These are phyloP conservation scores for Pachyseris speciosa DNA, from an alignment of 64 coral and sea anemone genomes.

Conservation along the genomic window DNA sequence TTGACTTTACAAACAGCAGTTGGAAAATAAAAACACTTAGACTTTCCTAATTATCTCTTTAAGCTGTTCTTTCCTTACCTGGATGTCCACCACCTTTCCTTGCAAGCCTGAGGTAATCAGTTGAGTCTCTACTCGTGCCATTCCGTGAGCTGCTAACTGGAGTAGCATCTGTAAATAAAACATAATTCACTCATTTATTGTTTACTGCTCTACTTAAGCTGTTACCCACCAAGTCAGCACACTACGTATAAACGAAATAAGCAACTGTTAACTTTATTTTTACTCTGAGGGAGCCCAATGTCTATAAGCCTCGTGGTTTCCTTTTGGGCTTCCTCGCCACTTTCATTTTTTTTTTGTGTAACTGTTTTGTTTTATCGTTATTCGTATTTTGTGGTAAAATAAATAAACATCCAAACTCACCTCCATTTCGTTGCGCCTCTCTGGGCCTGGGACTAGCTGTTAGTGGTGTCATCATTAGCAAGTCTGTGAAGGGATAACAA, in stretches of 20 bases:
- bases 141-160: not conserved
- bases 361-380: not conserved
- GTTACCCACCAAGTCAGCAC: too few species aligned
- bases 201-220: not conserved
- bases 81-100: constrained; percentile 20
- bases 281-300: too few species aligned
- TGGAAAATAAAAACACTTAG: too few species aligned
- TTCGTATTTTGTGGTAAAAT: too few species aligned
- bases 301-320: too few species aligned
- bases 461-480: not conserved
- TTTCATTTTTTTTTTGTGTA: not conserved
- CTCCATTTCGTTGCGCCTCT: not conserved
- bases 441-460: not conserved
- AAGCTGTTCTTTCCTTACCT: not conserved
- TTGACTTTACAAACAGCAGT: too few species aligned
- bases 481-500: not conserved
- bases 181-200: not conserved
- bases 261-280: too few species aligned
- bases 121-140: not conserved
- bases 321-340: too few species aligned
- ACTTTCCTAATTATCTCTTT: too few species aligned
- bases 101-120: constrained; percentile 11
- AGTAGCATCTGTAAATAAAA: not conserved
- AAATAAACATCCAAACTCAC: too few species aligned
- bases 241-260: too few species aligned